These are phyloP conservation scores for Drosophila serrata DNA, from an alignment of 1,140 invertebrate species.

Conservation along the genomic window DNA sequence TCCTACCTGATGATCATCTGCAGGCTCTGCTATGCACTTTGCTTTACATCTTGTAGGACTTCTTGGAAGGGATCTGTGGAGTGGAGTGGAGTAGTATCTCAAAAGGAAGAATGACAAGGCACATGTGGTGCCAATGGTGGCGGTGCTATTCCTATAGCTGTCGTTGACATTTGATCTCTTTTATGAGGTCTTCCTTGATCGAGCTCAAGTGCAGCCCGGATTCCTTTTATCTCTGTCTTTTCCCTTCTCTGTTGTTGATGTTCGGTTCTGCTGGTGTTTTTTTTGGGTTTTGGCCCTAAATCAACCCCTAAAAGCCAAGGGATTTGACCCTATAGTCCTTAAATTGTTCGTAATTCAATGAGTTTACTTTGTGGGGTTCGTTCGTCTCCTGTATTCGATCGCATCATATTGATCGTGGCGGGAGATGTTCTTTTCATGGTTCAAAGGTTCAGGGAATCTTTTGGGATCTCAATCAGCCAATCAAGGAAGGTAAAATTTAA, in stretches of 20 bases:
- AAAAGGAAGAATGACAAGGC: constrained; percentile 50
- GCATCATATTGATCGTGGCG: constrained; percentile 21
- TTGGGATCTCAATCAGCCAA: constrained; percentile 8
- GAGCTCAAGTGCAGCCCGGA: constrained; percentile 44
- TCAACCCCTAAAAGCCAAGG: constrained; percentile 53
- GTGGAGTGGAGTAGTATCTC: constrained; percentile 32
- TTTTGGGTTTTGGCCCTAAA: constrained; percentile 38
- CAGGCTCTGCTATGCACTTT: constrained; percentile 65
- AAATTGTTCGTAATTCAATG: constrained; percentile 53
- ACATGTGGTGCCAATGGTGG: constrained; percentile 48
- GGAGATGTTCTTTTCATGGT: constrained; percentile 25
- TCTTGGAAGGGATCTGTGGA: constrained; percentile 59
- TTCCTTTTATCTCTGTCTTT: constrained; percentile 34
- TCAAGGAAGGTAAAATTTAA: constrained; percentile 7
- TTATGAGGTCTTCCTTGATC: constrained; percentile 71
- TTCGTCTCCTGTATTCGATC: constrained; percentile 7
- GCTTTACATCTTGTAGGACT: constrained; percentile 79
- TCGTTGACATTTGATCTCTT: constrained; percentile 82
- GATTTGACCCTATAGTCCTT: constrained; percentile 46
- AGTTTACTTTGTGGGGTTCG: constrained; percentile 32
- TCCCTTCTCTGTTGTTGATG: background rate
- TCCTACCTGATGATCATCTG: constrained; percentile 33
- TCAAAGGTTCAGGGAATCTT: constrained; percentile 5
- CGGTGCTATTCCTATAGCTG: constrained; percentile 28
- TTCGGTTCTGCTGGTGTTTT: constrained; percentile 16